These are phyloP conservation scores for Marcusenius ussheri DNA, from an alignment of 2,113 vertebrate species.

Conservation along the genomic window DNA sequence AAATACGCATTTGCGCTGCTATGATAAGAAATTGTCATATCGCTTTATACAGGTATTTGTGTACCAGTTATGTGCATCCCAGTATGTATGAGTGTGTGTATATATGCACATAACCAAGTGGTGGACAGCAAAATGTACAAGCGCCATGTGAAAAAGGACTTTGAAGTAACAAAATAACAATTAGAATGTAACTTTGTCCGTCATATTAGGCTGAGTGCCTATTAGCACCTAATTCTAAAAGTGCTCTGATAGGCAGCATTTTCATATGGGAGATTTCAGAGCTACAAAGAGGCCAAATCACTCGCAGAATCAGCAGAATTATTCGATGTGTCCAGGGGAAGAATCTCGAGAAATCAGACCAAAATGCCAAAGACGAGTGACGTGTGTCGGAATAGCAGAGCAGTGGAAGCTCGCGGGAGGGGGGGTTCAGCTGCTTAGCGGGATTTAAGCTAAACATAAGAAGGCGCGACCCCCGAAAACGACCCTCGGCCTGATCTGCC, in stretches of 20 bases:
- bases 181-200: too few relatives aligned
- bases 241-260: background rate
- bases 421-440: too few relatives aligned
- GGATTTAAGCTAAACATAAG: background rate
- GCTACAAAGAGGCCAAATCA: background rate
- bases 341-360: background rate
- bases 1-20: too few relatives aligned
- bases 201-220: background rate
- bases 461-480: background rate
- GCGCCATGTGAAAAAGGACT: too few relatives aligned
- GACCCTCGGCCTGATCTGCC: background rate
- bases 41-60: too few relatives aligned
- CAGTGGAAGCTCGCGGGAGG: background rate
- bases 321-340: background rate
- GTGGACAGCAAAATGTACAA: too few relatives aligned
- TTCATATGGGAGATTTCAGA: background rate
- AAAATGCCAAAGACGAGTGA: background rate
- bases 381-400: background rate
- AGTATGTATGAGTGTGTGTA: too few relatives aligned
- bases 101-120: too few relatives aligned
- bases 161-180: too few relatives aligned
- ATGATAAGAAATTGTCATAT: too few relatives aligned
- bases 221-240: background rate
- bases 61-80: too few relatives aligned
- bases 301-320: background rate